Evolutionary conservation across 1,140 invertebrate species (phyloP), one percentile per base, ranked within the genome.

Genomic region (Drosophila malerkotliana): DNA sequence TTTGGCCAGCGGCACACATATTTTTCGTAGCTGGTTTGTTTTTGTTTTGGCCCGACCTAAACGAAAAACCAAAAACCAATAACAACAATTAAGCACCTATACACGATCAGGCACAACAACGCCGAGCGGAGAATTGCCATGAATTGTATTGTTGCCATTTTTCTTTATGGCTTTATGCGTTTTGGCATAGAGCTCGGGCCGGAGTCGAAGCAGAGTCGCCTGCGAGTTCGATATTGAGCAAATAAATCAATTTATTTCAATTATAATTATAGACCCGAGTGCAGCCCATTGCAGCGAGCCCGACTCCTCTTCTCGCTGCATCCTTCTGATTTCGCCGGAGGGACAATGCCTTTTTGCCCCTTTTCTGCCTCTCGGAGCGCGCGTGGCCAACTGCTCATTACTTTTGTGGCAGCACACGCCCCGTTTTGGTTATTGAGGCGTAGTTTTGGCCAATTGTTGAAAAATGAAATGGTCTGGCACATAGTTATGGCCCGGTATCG

Each of bases 221-320:
- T 53, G 51, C 37, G 30, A 69, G 57, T 57, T 26, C 60, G 71
- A 73, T 61, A 83, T 59, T 74, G 72, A 67, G 84, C 79, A 88
- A 88, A 88, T 88, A 88, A 88, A 88, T 88, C 83, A 88, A 88
- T 88, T 88, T 72, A 88, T 88, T 88, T 88, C 83, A 88, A 88
- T 88, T 88, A 89, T 88, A 88, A 88, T 88, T 88, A 88, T 83
- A 88, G 83, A 62, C 71, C 64, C 58, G 74, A 66, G 71, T 69
- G 72, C 67, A 82, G 74, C 71, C 64, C 30, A 39, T 24, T 12
- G 49, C 60, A 41, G 15, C 49, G 41, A 37, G 62, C 53, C 26
- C 4, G 26, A 6, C 26, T 28, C 54, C 63, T 34, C 26, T 52
- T 28, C 48, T 48, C 45, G 34, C 54, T 68, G 67, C 51, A 67